phyloP scores from a whole-genome alignment of 2,797 vertebrate genomes.

The Schizothorax lantsangensis region DNA sequence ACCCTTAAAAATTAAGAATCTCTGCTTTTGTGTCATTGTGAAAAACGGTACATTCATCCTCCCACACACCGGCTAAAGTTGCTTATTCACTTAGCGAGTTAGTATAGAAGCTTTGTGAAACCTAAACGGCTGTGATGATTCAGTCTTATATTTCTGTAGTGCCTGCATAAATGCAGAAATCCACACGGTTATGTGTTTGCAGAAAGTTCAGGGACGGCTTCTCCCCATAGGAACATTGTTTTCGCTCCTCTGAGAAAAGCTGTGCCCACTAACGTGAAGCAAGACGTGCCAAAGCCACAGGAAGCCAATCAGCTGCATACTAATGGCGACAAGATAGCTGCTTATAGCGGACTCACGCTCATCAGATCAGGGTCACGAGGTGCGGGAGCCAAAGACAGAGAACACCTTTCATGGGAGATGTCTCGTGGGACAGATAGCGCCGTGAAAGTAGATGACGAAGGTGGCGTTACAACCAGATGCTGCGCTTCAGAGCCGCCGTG shows the following conservation, averaged over 20 bases:
- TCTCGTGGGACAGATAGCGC: constrained; percentile 13
- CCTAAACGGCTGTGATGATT: constrained; percentile 49
- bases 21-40: constrained; percentile 32
- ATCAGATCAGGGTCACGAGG: constrained; percentile 46
- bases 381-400: constrained; percentile 36
- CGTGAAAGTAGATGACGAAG: constrained; percentile 32
- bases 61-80: constrained; percentile 42
- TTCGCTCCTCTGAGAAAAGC: constrained; percentile 10
- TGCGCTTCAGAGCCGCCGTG: background rate
- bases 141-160: constrained; percentile 50
- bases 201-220: constrained; percentile 23
- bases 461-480: constrained; percentile 39
- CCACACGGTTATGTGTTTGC: constrained; percentile 23
- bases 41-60: constrained; percentile 48
- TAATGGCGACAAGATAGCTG: constrained; percentile 63
- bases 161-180: constrained; percentile 57
- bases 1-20: constrained; percentile 37
- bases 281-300: constrained; percentile 53
- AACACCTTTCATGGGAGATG: constrained; percentile 39
- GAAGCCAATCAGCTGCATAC: constrained; percentile 62
- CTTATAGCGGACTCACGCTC: constrained; percentile 41
- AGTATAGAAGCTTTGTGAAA: constrained; percentile 42
- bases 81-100: constrained; percentile 48
- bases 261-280: constrained; percentile 54
- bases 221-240: constrained; percentile 39